These are phyloP conservation scores for Ametastegia equiseti DNA, from an alignment of 2,888 invertebrate species.

Conservation along the genomic window DNA sequence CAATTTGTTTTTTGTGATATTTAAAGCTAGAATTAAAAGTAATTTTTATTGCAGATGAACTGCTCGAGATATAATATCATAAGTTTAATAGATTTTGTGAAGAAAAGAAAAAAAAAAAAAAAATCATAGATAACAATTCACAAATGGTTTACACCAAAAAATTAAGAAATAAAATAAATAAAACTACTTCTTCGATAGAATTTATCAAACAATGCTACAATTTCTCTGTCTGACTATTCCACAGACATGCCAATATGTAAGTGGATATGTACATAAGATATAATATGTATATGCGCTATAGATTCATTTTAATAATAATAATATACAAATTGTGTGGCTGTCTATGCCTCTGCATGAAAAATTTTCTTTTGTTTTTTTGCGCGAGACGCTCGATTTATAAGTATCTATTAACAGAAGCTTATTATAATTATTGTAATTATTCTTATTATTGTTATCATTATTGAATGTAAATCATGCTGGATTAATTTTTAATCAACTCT, in stretches of 20 bases:
- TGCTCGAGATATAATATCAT: conserved; percentile 16
- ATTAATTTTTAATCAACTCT: conserved; percentile 26
- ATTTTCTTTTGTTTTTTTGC: background rate
- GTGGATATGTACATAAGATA: conserved; percentile 12
- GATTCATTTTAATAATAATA: conserved; percentile 15
- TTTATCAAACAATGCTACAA: background rate
- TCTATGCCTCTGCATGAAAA: background rate
- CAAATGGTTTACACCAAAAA: background rate
- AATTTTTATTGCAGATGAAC: background rate
- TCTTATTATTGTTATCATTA: conserved; percentile 19
- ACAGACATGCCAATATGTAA: background rate
- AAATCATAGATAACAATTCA: background rate
- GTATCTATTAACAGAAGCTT: conserved; percentile 4
- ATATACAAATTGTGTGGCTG: background rate
- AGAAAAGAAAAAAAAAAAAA: background rate
- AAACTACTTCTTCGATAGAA: background rate
- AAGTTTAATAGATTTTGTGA: background rate
- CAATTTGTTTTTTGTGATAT: conserved; percentile 41
- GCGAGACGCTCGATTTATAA: conserved; percentile 6
- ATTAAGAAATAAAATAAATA: background rate
- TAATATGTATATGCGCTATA: background rate
- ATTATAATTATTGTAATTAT: background rate
- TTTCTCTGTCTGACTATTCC: background rate
- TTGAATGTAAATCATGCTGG: conserved; percentile 39
- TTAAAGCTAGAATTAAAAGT: background rate